Evolutionary conservation across 2,113 vertebrate genomes (phyloP).

Genomic region (Mirounga angustirostris): DNA sequence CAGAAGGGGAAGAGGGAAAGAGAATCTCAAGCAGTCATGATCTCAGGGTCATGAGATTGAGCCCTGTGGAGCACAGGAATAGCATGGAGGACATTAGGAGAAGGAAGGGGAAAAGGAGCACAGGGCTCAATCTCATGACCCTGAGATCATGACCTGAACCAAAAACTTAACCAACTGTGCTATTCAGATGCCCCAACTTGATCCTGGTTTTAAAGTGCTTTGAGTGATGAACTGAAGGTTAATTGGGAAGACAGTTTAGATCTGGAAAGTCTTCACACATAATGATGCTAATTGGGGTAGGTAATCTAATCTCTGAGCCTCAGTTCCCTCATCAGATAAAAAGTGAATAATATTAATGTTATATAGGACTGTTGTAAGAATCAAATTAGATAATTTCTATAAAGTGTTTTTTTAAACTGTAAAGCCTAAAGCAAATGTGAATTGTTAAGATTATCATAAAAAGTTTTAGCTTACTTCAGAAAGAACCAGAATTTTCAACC

Average conservation of each 20-base stretch:
- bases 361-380: neutral
- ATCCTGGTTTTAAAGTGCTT: neutral
- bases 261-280: neutral
- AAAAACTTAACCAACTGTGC: neutral
- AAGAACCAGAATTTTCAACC: neutral
- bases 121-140: neutral
- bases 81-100: too few relatives aligned
- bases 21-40: neutral
- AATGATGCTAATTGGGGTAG: neutral
- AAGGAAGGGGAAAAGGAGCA: too few relatives aligned
- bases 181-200: neutral
- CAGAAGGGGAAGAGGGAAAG: neutral
- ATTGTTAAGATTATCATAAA: constrained; percentile 2
- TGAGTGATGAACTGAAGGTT: neutral
- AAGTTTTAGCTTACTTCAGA: neutral
- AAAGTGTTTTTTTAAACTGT: constrained; percentile 13
- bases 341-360: neutral
- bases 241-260: neutral
- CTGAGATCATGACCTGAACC: neutral
- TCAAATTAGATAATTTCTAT: neutral
- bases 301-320: neutral
- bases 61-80: too few relatives aligned
- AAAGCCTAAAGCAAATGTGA: neutral
- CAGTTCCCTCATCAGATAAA: neutral
- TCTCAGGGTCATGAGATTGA: too few relatives aligned